Evolutionary conservation across 2,797 vertebrate species (phyloP).

Genomic region (Lagodon rhomboides): DNA sequence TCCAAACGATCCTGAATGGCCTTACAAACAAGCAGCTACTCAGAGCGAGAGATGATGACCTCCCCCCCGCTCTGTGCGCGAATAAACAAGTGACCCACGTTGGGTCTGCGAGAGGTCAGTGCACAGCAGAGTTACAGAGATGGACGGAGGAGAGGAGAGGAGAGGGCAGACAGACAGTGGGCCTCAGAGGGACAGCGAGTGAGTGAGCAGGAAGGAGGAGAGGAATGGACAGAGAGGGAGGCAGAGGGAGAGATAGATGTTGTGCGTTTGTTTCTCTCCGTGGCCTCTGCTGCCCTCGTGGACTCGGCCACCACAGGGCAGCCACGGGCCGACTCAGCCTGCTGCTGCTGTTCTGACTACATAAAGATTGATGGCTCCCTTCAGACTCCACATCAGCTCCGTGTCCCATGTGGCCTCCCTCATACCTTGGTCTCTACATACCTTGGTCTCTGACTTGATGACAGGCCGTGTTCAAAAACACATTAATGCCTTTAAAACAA

Average conservation of each 20-base stretch:
- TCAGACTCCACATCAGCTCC: constrained; percentile 56
- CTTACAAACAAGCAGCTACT: constrained; percentile 57
- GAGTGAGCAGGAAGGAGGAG: constrained; percentile 26
- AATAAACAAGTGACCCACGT: constrained; percentile 71
- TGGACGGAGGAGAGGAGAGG: constrained; percentile 35
- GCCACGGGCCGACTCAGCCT: constrained; percentile 36
- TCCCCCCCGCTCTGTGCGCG: constrained; percentile 34
- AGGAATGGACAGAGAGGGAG: constrained; percentile 18
- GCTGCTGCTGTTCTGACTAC: constrained; percentile 60
- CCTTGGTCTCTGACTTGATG: too few relatives aligned
- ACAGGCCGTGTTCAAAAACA: too few relatives aligned
- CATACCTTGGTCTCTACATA: too few relatives aligned
- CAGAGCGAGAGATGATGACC: constrained; percentile 54
- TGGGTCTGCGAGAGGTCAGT: constrained; percentile 69
- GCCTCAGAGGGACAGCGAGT: constrained; percentile 43
- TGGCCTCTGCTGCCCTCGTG: constrained; percentile 57
- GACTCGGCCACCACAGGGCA: constrained; percentile 34
- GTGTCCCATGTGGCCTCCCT: constrained; percentile 62
- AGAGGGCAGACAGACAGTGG: constrained; percentile 58
- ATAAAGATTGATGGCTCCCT: constrained; percentile 69
- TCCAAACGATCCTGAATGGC: constrained; percentile 53
- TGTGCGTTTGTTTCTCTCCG: constrained; percentile 62
- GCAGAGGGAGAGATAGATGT: constrained; percentile 17
- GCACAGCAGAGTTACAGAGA: constrained; percentile 63
- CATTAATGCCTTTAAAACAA: too few relatives aligned